phyloP scores from a whole-genome alignment of 2,888 invertebrate species.

The Pristionchus exspectatus region DNA sequence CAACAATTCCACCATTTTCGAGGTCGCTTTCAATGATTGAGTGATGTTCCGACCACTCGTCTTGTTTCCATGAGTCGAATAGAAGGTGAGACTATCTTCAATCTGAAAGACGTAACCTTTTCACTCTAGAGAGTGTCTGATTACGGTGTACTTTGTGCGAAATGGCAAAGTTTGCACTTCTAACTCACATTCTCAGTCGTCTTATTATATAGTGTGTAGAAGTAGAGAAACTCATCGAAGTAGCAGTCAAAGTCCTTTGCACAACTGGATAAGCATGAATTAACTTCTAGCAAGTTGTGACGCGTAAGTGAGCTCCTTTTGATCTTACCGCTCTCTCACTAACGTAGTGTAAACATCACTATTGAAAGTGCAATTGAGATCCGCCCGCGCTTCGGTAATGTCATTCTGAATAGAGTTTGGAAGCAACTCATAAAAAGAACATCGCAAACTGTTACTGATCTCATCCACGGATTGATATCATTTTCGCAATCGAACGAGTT shows the following conservation, averaged over 20 bases:
- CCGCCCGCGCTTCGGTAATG: background rate
- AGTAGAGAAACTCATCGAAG: constrained; percentile 47
- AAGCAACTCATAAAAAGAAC: background rate
- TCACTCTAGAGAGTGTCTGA: background rate
- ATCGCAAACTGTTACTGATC: too few relatives aligned
- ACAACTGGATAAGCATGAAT: background rate
- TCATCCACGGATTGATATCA: too few relatives aligned
- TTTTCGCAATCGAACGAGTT: too few relatives aligned
- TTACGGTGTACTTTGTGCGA: constrained; percentile 1
- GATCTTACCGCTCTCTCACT: background rate
- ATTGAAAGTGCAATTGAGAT: constrained; percentile 1
- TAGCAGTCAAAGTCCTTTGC: background rate
- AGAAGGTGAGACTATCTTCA: constrained; percentile 10
- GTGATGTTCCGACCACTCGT: background rate
- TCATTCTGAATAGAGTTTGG: background rate
- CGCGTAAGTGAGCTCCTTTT: background rate
- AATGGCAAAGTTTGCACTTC: background rate
- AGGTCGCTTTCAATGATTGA: background rate
- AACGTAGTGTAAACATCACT: constrained; percentile 7
- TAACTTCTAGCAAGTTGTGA: background rate
- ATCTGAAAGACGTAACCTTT: background rate
- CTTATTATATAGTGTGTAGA: constrained; percentile 7
- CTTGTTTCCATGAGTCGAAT: constrained; percentile 30
- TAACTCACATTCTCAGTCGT: constrained; percentile 17
- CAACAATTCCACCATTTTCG: background rate